A percentile compares a stretch with the other conserved stretches of the same genome.
Evolutionary conservation across 2,113 vertebrate species (phyloP).

Genomic region (Mohoua ochrocephala): DNA sequence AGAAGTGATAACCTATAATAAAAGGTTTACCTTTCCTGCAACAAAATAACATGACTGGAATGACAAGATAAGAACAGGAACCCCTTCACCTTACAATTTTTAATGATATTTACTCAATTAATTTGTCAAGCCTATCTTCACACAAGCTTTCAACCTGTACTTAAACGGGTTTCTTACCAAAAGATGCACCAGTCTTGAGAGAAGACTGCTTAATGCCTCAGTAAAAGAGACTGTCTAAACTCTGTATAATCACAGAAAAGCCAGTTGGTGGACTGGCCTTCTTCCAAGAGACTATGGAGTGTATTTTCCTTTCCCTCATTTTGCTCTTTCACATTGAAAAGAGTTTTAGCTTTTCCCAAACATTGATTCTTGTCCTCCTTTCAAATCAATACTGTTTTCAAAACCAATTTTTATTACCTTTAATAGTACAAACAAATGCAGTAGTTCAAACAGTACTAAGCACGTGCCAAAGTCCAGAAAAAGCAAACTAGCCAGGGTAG

Average conservation of each 20-base stretch:
- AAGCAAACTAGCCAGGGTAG: neutral
- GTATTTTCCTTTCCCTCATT: neutral
- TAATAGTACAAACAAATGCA: neutral
- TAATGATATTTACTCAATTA: neutral
- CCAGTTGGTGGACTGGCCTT: neutral
- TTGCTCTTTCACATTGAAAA: neutral
- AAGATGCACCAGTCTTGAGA: neutral
- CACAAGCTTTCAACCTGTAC: neutral
- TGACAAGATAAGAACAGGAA: neutral
- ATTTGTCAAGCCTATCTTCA: neutral
- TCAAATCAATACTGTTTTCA: neutral
- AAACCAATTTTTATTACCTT: neutral
- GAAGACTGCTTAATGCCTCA: neutral
- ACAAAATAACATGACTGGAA: neutral
- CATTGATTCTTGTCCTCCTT: neutral
- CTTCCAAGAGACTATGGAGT: neutral
- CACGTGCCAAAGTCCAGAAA: rapidly evolving
- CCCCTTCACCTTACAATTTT: neutral
- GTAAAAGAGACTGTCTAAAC: neutral
- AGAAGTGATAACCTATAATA: neutral
- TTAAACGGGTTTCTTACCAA: neutral
- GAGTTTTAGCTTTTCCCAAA: neutral
- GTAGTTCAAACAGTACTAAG: neutral
- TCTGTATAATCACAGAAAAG: neutral
- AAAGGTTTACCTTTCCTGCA: neutral